Percentiles rank a stretch among this genome's conserved stretches.
These are phyloP conservation scores for Dendrolimus kikuchii DNA, from an alignment of 1,140 invertebrate species.

Conservation along the genomic window DNA sequence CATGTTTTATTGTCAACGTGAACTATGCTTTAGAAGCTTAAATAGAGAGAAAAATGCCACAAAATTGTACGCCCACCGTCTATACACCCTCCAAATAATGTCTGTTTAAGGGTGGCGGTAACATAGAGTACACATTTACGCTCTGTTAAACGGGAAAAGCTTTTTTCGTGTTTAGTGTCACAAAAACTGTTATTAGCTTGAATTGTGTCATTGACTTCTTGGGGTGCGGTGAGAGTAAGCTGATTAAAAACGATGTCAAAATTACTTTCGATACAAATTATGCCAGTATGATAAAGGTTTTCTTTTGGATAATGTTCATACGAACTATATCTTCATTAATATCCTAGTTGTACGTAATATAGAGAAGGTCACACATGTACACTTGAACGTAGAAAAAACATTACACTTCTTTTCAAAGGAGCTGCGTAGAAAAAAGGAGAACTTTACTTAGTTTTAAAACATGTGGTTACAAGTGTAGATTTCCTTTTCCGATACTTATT, in stretches of 20 bases:
- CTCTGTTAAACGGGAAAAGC: slow-evolving; percentile 69
- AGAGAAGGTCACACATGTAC: too few relatives aligned
- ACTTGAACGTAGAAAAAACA: too few relatives aligned
- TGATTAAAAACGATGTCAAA: too few relatives aligned
- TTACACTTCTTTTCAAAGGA: too few relatives aligned
- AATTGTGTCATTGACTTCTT: slow-evolving; percentile 46
- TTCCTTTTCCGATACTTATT: slow-evolving; percentile 12
- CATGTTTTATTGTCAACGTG: slow-evolving; percentile 34
- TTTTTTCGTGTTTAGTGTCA: slow-evolving; percentile 71
- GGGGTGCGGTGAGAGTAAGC: background rate
- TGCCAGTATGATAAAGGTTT: too few relatives aligned
- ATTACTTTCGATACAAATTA: too few relatives aligned
- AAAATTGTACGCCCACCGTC: slow-evolving; percentile 62
- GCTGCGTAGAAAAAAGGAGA: too few relatives aligned
- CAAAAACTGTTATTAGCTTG: slow-evolving; percentile 69
- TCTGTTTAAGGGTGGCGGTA: slow-evolving; percentile 66
- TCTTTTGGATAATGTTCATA: too few relatives aligned
- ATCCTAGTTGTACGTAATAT: too few relatives aligned
- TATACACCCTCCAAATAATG: slow-evolving; percentile 63
- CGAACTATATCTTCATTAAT: too few relatives aligned
- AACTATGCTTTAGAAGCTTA: slow-evolving; percentile 45
- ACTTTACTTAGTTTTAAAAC: too few relatives aligned
- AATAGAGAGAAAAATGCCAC: slow-evolving; percentile 65
- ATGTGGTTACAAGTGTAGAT: background rate
- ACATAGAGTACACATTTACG: slow-evolving; percentile 70